Percentiles rank a stretch among this genome's conserved stretches.
Conservation (phyloP, 2,888 invertebrate species). For the Pristionchus mayeri region DNA sequence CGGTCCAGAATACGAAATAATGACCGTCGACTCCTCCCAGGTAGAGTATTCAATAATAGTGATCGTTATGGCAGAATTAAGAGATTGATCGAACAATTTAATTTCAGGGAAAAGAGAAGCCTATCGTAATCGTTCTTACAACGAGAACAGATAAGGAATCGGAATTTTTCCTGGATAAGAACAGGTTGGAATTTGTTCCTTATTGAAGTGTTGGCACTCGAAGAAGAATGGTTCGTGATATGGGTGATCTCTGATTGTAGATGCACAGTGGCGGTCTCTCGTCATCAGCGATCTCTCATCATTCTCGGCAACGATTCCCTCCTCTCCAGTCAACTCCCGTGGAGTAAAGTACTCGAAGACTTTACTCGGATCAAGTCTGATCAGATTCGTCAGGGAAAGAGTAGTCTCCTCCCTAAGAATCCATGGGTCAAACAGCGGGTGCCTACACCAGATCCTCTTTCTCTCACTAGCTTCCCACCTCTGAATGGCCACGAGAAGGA, state of each 20-base stretch:
- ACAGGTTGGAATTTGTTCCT: not conserved
- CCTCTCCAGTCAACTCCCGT: not conserved
- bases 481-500: too few species aligned
- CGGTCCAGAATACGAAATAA: conserved; percentile 14
- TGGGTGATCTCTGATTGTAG: not conserved
- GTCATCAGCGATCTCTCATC: conserved; percentile 24
- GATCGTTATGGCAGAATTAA: too few species aligned
- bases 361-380: not conserved
- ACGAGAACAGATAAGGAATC: not conserved
- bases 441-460: too few species aligned
- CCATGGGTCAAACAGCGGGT: not conserved
- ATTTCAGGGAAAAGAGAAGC: conserved; percentile 22
- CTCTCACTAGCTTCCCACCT: too few species aligned
- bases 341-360: conserved; percentile 19
- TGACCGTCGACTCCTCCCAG: conserved; percentile 36
- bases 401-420: not conserved
- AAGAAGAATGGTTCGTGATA: not conserved
- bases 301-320: not conserved
- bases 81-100: not conserved
- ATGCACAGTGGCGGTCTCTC: conserved; percentile 33
- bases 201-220: not conserved
- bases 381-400: not conserved
- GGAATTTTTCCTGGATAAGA: not conserved
- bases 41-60: not conserved
- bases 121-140: conserved; percentile 17